phyloP scores from a whole-genome alignment of 2,113 vertebrate species.

The Procapra przewalskii region DNA sequence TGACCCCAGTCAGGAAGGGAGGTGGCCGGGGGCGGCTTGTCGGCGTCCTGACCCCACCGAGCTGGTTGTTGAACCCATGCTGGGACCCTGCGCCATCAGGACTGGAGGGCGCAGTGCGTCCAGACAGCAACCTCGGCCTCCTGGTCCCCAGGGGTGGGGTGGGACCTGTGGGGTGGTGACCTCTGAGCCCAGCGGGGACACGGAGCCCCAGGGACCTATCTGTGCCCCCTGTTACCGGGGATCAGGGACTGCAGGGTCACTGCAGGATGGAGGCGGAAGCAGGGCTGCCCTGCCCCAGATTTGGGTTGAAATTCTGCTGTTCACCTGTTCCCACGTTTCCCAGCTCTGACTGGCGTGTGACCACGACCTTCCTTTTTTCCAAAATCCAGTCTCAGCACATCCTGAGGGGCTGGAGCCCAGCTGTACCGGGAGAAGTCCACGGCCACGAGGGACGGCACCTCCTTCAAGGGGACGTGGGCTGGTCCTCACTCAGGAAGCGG shows the following conservation, averaged over 20 bases:
- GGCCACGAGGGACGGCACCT: accelerated
- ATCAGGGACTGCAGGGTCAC: accelerated
- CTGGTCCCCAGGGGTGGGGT: accelerated
- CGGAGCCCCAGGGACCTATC: accelerated
- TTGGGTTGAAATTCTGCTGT: accelerated
- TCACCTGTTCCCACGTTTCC: not conserved
- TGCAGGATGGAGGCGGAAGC: accelerated
- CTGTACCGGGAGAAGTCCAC: accelerated
- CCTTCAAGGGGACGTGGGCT: too few species aligned
- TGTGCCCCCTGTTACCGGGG: accelerated
- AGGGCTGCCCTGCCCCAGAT: not conserved
- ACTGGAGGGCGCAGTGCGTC: accelerated
- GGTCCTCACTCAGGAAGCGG: not conserved
- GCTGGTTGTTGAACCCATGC: accelerated
- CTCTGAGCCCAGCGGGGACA: not conserved
- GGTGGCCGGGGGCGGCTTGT: accelerated
- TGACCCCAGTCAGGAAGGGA: not conserved
- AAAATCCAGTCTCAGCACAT: not conserved
- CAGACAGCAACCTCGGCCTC: accelerated
- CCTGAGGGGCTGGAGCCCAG: not conserved
- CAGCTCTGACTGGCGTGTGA: accelerated
- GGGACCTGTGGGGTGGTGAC: not conserved
- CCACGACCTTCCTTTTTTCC: accelerated
- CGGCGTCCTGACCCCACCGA: accelerated
- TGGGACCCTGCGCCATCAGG: accelerated